Base-by-base conservation (phyloP, 2,113 vertebrate genomes). In the Urocolius indicus region DNA sequence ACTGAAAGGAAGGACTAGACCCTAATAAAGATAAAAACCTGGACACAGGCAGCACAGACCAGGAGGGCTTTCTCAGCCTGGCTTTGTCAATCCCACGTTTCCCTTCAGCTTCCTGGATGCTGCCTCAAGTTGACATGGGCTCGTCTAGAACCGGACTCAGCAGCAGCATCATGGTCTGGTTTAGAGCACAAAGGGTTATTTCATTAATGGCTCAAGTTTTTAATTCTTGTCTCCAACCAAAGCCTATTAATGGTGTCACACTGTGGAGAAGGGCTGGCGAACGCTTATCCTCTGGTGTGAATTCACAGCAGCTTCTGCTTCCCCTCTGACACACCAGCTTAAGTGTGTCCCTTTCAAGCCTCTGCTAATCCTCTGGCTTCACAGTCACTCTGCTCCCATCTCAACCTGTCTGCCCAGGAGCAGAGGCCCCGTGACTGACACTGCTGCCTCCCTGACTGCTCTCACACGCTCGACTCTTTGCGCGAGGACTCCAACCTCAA, bases 361-460 rank as follows among this genome's bases (percentile, higher is more conserved):
- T 69, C 72, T 57, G 46, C 69, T 94, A 96, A 97, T 95, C 83
- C 86, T 82, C 66, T 73, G 86, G 61, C 73, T 95, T 89, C 58
- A 76, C 88, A 59, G 29, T 21, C 55, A 4, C 48, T 34, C 79
- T 7, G 11, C 66, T 82, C 73, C 49, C 0, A 0, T 48, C 57
- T 78, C 9, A 11, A 66, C 2, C 0, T 0, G 2, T 27, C 72
- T 94, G 76, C 57, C 36, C 1, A 1, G 58, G 54, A 85, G 48
- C 38, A 58, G 71, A 5, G 34, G 66, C 30, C 61, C 58, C 1
- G 1, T 2, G 4, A 38, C 48, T 90, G 24, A 48, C 48, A 5
- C n/a, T 29, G 72, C 36, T 23, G 10, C 55, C 14, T 67, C 49
- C 71, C 27, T 2, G 8, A 27, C 43, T 22, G 71, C 77, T 87